phyloP scores from a whole-genome alignment of 2,113 vertebrate species.

The Gnathonemus echidnorhynchus region DNA sequence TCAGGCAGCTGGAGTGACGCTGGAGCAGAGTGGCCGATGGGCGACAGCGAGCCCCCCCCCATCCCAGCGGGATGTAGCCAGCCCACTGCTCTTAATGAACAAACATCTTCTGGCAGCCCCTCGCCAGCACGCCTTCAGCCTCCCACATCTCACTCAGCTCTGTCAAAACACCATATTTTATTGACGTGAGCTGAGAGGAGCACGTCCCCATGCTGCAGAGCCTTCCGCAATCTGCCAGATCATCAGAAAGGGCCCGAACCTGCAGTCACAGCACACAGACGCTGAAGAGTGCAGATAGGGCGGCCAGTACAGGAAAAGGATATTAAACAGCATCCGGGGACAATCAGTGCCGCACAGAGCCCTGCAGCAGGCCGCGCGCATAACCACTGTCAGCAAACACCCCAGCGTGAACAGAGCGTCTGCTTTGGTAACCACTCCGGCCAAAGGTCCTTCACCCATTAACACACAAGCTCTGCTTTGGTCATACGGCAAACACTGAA shows the following conservation, averaged over 20 bases:
- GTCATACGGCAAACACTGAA: neutral
- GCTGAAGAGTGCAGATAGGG: neutral
- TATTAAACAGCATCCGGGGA: neutral
- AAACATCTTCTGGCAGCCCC: neutral
- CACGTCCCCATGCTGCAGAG: neutral
- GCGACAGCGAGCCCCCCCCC: neutral
- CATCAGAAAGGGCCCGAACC: neutral
- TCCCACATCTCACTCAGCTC: neutral
- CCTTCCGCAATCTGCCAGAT: neutral
- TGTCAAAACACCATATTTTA: constrained; percentile 10
- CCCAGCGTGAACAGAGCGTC: neutral
- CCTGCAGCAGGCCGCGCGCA: neutral
- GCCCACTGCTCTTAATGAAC: neutral
- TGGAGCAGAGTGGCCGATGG: neutral
- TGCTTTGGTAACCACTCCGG: neutral
- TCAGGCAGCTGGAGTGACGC: neutral
- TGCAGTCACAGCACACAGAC: neutral
- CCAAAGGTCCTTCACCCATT: neutral
- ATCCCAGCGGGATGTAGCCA: neutral
- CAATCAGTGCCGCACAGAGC: neutral
- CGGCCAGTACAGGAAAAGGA: neutral
- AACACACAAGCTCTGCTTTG: neutral
- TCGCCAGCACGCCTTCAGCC: neutral
- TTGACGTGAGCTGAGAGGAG: neutral
- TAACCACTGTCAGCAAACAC: neutral